Base-by-base conservation (phyloP, 2,888 invertebrate genomes). In the Andrena bicolor region DNA sequence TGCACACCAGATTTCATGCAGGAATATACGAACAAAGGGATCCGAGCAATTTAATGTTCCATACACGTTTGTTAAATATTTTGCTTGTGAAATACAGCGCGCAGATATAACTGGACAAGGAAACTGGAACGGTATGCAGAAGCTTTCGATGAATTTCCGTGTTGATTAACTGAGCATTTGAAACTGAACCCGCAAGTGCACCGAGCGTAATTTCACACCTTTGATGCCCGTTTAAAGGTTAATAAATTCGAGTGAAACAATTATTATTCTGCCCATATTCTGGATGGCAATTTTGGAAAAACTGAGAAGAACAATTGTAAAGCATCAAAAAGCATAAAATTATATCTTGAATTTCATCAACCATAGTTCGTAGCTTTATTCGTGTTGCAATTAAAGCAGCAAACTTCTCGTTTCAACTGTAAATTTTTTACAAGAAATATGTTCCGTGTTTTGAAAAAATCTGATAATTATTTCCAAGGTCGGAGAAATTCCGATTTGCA, bases 131-230 rank as follows among this genome's bases (percentile, higher is more conserved):
- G 28, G 2, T 2, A 7, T 5, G 2, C 6, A 6, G 26, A 69
- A 60, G 60, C 49, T 49, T n/a, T 49, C 32, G 8, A 23, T 20
- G n/a, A 20, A 69, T 49, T 74, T n/a, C 58, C 16, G n/a, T 5
- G 23, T 74, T 20, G 48, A 8, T 49, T 58, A 26, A 26, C 32
- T 51, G 5, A 41, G 16, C 41, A 60, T 49, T 49, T 13, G 23
- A 58, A 58, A 58, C 60, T 58, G 58, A 60, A 60, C 23, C 58
- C 28, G 16, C 48, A 26, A 65, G n/a, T n/a, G 26, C n/a, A 10
- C 13, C 26, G 7, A 35, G 13, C 26, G 28, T 69, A 69, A 69
- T 75, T 69, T 49, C 10, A 69, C 69, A 60, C 26, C 48, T 28
- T 20, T 49, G 23, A 7, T 13, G 1, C 10, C 7, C 32, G 56